Evolutionary conservation across 2,113 vertebrate genomes (phyloP).

Genomic region (Redunca redunca): DNA sequence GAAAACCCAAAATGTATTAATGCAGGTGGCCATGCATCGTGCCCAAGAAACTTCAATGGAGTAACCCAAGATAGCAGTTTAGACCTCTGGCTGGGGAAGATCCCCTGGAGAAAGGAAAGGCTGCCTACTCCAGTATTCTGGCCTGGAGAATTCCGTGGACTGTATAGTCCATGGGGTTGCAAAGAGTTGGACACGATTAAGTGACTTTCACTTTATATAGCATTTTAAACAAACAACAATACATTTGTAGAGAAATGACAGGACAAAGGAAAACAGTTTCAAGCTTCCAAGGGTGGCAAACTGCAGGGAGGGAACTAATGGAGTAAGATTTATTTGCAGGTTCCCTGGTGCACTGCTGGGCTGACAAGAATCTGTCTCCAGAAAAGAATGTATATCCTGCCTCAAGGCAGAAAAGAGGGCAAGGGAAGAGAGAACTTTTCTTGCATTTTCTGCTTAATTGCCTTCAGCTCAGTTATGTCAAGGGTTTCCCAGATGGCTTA

Average conservation of each 20-base stretch:
- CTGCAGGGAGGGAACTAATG: neutral
- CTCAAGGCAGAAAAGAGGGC: neutral
- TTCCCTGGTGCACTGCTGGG: neutral
- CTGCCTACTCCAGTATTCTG: neutral
- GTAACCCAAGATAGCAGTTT: neutral
- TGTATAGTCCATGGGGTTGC: neutral
- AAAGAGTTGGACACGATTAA: neutral
- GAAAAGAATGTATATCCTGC: neutral
- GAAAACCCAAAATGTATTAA: neutral
- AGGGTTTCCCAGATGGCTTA: neutral
- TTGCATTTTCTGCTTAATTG: neutral
- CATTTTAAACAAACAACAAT: neutral
- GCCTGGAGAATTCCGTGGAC: neutral
- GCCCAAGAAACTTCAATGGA: neutral
- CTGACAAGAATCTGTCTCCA: neutral
- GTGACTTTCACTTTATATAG: neutral
- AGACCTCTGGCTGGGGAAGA: neutral
- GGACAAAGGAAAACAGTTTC: neutral
- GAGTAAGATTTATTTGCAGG: neutral
- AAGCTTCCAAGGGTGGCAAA: neutral
- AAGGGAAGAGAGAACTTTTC: neutral
- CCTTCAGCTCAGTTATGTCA: neutral
- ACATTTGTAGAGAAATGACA: neutral
- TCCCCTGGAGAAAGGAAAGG: neutral
- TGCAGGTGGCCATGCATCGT: neutral